Evolutionary conservation across 2,888 invertebrate genomes (phyloP).

Genomic region (Aphidoletes aphidimyza): DNA sequence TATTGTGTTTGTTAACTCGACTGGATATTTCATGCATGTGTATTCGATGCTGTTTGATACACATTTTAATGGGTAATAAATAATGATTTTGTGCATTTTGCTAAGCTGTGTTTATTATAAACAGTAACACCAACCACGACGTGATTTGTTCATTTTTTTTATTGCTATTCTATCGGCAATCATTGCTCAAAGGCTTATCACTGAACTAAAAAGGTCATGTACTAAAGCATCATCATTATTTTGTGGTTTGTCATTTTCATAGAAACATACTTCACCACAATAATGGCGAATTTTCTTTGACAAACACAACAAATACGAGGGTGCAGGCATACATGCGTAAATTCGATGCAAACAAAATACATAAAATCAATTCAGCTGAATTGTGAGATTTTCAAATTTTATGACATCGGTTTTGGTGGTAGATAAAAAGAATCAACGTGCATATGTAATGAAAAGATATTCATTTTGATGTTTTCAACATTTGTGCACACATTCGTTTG

Average conservation of each 20-base stretch:
- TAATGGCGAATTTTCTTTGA: no score
- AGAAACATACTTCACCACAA: no score
- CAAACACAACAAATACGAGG: no score
- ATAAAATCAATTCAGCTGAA: neutral
- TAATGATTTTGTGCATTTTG: neutral
- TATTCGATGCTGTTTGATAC: neutral
- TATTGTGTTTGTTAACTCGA: no score
- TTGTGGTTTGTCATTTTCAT: no score
- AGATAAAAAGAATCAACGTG: constrained; percentile 8
- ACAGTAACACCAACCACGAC: neutral
- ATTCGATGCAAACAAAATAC: neutral
- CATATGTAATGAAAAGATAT: neutral
- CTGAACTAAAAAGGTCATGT: no score
- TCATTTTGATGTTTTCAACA: neutral
- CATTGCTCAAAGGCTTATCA: no score
- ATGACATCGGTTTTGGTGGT: neutral
- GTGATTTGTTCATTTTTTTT: neutral
- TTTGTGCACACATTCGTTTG: no score
- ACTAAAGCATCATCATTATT: no score
- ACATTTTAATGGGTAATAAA: constrained; percentile 4
- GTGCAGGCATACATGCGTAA: neutral
- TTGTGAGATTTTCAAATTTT: constrained; percentile 4
- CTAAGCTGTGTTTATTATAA: neutral
- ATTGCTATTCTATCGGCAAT: neutral
- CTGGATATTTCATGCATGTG: neutral